Conservation (phyloP, 2,888 invertebrate genomes). For the Muscina levida region DNA sequence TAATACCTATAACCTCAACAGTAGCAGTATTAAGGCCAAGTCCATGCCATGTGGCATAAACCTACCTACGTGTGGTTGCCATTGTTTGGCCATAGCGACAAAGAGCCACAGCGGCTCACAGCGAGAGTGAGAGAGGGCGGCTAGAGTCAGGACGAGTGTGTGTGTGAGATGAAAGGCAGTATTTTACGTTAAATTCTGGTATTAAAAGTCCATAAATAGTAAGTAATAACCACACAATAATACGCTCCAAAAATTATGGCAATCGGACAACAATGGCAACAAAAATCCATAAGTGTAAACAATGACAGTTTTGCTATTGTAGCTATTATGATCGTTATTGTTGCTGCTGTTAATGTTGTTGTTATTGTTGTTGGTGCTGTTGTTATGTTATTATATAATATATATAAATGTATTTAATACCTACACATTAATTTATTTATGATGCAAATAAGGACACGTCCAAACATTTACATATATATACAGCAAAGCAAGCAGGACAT, state of each 20-base stretch:
- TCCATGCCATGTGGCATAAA: background rate
- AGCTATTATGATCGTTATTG: background rate
- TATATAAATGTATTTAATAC: constrained; percentile 28
- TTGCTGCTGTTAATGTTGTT: constrained; percentile 11
- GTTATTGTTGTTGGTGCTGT: constrained; percentile 9
- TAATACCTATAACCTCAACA: background rate
- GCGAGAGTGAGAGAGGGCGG: background rate
- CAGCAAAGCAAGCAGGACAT: constrained; percentile 1
- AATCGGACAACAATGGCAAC: constrained; percentile 26
- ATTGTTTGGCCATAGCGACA: too few species aligned
- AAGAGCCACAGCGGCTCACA: background rate
- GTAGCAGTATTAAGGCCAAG: background rate
- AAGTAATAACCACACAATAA: constrained; percentile 48
- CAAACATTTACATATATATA: background rate
- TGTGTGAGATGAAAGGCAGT: background rate
- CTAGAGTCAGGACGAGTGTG: background rate
- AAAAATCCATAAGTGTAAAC: constrained; percentile 1
- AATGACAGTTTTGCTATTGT: background rate
- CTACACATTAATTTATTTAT: constrained; percentile 28
- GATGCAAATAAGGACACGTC: constrained; percentile 17
- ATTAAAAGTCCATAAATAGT: constrained; percentile 53
- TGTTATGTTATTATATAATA: constrained; percentile 2
- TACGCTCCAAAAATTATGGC: constrained; percentile 30
- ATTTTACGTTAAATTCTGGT: constrained; percentile 38
- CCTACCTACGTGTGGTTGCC: too few species aligned